Evolutionary conservation across 2,797 vertebrate genomes (phyloP).

Genomic region (Melanotaenia parkinsoni): DNA sequence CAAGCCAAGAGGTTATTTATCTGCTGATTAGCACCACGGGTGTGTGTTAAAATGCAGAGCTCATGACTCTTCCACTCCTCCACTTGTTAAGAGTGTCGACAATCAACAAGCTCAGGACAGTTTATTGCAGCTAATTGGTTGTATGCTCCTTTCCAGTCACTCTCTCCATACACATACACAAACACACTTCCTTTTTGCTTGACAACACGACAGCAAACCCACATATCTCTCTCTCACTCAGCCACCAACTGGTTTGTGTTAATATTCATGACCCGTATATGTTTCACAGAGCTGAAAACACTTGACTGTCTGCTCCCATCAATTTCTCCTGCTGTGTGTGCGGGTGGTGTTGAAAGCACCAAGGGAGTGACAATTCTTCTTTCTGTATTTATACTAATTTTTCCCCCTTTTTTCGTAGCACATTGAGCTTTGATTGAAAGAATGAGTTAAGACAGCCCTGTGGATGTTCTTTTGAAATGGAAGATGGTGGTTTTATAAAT

Average conservation of each 20-base stretch:
- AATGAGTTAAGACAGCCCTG: constrained; percentile 39
- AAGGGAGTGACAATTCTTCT: constrained; percentile 44
- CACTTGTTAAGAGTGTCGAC: constrained; percentile 56
- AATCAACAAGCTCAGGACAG: constrained; percentile 62
- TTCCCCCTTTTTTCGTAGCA: constrained; percentile 20
- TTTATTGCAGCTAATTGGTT: constrained; percentile 71
- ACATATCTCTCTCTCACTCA: constrained; percentile 41
- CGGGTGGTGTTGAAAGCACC: constrained; percentile 31
- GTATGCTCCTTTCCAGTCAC: constrained; percentile 49
- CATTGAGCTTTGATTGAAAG: constrained; percentile 47
- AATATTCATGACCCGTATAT: constrained; percentile 73
- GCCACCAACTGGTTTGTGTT: constrained; percentile 66
- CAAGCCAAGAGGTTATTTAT: constrained; percentile 37
- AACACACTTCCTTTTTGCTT: constrained; percentile 28
- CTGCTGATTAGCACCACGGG: constrained; percentile 46
- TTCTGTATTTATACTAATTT: constrained; percentile 56
- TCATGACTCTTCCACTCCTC: constrained; percentile 41
- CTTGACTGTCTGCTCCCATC: constrained; percentile 70
- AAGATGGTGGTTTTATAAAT: constrained; percentile 54
- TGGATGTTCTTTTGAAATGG: constrained; percentile 47
- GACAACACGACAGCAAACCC: constrained; percentile 60
- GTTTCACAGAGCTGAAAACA: constrained; percentile 68
- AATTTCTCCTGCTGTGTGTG: constrained; percentile 36
- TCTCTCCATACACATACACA: constrained; percentile 9
- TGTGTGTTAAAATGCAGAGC: constrained; percentile 57